Conservation (phyloP, 2,113 vertebrate genomes). For the Protobothrops flavoviridis region DNA sequence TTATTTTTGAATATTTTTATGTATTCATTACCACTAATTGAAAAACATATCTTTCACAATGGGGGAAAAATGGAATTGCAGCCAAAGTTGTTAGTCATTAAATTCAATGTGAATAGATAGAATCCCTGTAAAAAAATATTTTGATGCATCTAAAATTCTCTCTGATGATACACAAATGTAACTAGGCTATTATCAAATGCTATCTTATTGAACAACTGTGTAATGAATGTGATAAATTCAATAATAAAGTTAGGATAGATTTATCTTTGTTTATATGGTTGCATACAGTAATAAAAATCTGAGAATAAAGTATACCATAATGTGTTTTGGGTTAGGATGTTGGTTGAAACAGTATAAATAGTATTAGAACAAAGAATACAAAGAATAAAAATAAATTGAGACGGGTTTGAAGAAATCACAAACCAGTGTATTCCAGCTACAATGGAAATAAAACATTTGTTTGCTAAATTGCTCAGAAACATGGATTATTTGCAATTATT, state of each 20-base stretch:
- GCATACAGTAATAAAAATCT: background rate
- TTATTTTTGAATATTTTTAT: background rate
- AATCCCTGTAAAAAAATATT: background rate
- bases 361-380: background rate
- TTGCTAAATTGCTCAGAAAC: background rate
- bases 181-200: background rate
- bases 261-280: background rate
- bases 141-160: background rate
- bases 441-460: background rate
- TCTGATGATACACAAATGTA: background rate
- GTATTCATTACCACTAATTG: background rate
- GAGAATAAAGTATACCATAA: background rate
- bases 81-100: background rate
- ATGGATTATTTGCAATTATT: background rate
- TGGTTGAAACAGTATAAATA: background rate
- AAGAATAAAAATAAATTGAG: background rate
- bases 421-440: background rate
- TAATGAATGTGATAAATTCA: background rate
- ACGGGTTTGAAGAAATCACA: background rate
- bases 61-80: background rate
- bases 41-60: background rate
- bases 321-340: background rate
- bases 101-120: background rate
- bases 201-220: background rate
- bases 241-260: background rate